A percentile compares a stretch with the other conserved stretches of the same genome.
Evolutionary conservation across 2,113 vertebrate species (phyloP).

Genomic region (Hydrolagus affinis): DNA sequence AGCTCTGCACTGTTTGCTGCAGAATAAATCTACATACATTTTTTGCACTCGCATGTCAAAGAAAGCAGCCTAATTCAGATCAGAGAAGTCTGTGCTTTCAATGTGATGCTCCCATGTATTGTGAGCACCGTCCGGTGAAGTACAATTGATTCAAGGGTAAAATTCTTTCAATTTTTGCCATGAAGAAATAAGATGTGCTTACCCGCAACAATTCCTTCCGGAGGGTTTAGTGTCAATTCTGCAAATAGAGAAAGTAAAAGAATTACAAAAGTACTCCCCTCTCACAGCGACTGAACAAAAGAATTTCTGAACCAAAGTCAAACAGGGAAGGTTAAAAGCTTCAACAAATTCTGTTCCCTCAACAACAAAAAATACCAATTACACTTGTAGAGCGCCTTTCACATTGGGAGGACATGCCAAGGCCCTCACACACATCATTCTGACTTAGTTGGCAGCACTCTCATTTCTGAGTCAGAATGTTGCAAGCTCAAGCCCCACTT

Average conservation of each 20-base stretch:
- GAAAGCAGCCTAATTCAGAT: background rate
- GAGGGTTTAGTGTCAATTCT: conserved; percentile 91
- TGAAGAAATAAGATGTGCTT: conserved; percentile 39
- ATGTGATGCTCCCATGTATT: background rate
- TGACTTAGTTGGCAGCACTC: no score
- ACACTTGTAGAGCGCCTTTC: no score
- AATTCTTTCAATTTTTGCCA: background rate
- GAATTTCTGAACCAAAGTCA: background rate
- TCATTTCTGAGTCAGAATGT: no score
- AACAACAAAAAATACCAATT: no score
- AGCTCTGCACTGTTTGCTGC: no score
- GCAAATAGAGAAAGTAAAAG: conserved; percentile 44
- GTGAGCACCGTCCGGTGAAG: background rate
- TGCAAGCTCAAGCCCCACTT: no score
- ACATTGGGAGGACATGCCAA: no score
- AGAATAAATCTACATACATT: no score
- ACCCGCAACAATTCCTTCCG: conserved; percentile 96
- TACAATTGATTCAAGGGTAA: no score
- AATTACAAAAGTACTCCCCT: background rate
- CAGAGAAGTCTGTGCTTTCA: background rate
- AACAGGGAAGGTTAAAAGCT: no score
- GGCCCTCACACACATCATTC: no score
- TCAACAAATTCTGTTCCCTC: no score
- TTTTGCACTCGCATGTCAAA: background rate
- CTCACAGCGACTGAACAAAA: background rate